Base-by-base conservation (phyloP, 2,888 invertebrate species). In the Drosophila kuntzei region DNA sequence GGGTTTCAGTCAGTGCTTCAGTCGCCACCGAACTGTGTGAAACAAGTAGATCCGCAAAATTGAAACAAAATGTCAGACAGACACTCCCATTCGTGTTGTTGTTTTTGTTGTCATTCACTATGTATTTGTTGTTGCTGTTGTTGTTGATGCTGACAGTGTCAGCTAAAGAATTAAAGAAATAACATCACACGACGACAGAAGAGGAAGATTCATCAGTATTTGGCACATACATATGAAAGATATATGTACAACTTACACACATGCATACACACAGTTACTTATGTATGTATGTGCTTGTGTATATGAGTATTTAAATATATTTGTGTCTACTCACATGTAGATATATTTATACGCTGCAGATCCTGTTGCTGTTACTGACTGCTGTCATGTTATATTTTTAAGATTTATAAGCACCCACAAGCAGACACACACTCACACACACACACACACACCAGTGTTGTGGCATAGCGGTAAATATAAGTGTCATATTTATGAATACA, bases 41-140 rank as follows among this genome's bases (percentile, higher is more conserved):
- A 69, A 71, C 70, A 78, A 77, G 81, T 84, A 84, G 87, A 84
- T 87, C 74, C 78, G 78, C 72, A 43, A 84, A 86, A 89, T 87
- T 83, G 74, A 88, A 89, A 84, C 73, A 79, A 81, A 89, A 76
- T 76, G 85, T 71, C 75, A 73, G 78, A 66, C 72, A 63, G 58
- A 51, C 70, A 43, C 54, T 49, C 39, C 8, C 27, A 29, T 50
- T 16, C 34, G 2, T 37, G 32, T 25, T 39, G 32, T 32, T 29
- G 4, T 20, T 25, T 25, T 25, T 6, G 25, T 25, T 25, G 25
- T 5, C 6, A 25, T 25, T 25, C 25, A 6, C 25, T 6, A 25
- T 44, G 22, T 25, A 18, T 29, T 8, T 43, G 14, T 29, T 50
- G 46, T 27, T 39, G 27, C 22, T 44, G 36, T 29, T 29, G 11